Evolutionary conservation across 2,797 vertebrate species (phyloP).

Genomic region (Pseudochirops corinnae): DNA sequence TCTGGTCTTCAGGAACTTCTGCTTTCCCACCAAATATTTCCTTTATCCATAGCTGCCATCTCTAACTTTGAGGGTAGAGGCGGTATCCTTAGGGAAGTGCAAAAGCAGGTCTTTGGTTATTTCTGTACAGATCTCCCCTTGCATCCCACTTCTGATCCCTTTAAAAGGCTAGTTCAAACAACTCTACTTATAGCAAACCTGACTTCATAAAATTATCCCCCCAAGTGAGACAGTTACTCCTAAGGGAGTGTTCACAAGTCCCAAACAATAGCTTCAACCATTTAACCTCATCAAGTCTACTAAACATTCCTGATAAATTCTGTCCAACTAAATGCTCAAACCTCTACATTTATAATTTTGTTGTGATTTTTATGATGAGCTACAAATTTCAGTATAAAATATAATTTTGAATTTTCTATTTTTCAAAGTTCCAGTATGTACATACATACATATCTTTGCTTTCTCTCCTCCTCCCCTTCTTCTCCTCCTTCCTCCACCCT

Average conservation of each 20-base stretch:
- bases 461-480: not conserved
- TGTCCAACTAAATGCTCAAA: not conserved
- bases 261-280: not conserved
- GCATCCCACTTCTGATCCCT: not conserved
- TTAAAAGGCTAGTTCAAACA: not conserved
- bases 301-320: not conserved
- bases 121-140: not conserved
- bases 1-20: not conserved
- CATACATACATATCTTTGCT: not conserved
- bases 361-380: slow-evolving; percentile 49
- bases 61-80: not conserved
- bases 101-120: not conserved
- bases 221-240: not conserved
- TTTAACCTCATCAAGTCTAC: not conserved
- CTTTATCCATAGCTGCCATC: not conserved
- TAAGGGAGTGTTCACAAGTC: not conserved
- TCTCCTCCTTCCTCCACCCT: not conserved
- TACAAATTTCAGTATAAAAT: slow-evolving; percentile 46
- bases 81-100: not conserved
- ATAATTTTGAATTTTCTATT: slow-evolving; percentile 49
- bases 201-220: not conserved
- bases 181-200: not conserved
- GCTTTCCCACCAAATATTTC: not conserved
- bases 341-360: not conserved
- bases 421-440: slow-evolving; percentile 20